phyloP scores from a whole-genome alignment of 2,113 vertebrate species.

The Indicator indicator region DNA sequence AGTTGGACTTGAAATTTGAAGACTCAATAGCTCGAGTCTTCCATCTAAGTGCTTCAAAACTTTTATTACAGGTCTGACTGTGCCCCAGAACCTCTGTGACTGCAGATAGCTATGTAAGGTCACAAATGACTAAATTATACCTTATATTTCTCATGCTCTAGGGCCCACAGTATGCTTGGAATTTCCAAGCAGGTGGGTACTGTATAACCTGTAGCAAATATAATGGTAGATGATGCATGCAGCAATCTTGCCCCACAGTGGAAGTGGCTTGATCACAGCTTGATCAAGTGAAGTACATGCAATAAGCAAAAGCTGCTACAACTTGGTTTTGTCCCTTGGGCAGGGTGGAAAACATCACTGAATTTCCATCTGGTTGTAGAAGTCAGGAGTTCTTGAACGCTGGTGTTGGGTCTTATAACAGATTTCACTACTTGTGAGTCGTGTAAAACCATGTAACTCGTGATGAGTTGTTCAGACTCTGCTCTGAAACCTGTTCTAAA shows the following conservation, averaged over 20 bases:
- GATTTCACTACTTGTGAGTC: neutral
- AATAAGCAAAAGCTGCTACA: neutral
- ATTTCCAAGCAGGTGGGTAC: neutral
- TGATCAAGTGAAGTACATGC: neutral
- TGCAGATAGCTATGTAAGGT: neutral
- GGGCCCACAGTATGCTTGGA: neutral
- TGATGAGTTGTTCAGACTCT: neutral
- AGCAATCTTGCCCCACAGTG: neutral
- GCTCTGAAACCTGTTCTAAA: neutral
- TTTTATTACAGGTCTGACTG: neutral
- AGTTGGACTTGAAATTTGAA: neutral
- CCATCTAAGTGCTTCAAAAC: neutral
- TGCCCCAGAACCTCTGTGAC: accelerated
- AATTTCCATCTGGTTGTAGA: neutral
- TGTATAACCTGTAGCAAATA: neutral
- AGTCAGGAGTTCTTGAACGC: neutral
- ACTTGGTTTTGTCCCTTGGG: neutral
- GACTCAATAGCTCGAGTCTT: neutral
- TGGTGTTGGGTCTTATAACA: neutral
- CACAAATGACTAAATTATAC: neutral
- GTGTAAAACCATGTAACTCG: accelerated
- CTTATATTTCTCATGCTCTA: neutral
- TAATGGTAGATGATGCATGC: neutral
- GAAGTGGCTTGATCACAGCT: neutral
- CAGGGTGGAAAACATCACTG: neutral